Percentiles rank a stretch among this genome's conserved stretches.
Evolutionary conservation across 2,888 invertebrate species (phyloP).

Genomic region (Nephrotoma guestfalica): DNA sequence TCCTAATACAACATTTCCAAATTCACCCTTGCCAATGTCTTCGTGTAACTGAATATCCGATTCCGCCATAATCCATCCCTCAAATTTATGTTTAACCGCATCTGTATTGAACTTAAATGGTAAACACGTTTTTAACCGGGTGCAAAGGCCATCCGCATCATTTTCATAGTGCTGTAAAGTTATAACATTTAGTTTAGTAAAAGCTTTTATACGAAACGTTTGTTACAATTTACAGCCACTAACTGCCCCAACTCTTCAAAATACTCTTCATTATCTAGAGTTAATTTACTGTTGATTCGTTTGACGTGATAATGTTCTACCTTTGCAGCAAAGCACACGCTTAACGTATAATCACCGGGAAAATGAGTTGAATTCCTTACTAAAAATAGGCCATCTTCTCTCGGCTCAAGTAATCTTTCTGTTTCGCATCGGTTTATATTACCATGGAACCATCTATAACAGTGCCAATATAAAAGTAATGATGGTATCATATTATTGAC

Average conservation of each 20-base stretch:
- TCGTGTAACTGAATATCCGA: constrained; percentile 81
- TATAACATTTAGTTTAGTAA: neutral
- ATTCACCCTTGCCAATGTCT: constrained; percentile 96
- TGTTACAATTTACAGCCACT: constrained; percentile 55
- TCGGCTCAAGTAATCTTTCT: constrained; percentile 70
- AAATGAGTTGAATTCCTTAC: constrained; percentile 97
- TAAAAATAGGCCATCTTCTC: constrained; percentile 88
- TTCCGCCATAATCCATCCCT: constrained; percentile 85
- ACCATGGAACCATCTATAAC: constrained; percentile 87
- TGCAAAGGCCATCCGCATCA: constrained; percentile 96
- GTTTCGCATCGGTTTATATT: constrained; percentile 94
- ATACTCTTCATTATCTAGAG: constrained; percentile 96
- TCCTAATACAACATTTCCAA: constrained; percentile 93
- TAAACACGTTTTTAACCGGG: constrained; percentile 75
- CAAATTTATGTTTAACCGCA: constrained; percentile 38
- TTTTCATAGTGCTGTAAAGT: constrained; percentile 68
- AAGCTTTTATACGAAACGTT: neutral
- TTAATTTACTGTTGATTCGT: constrained; percentile 71
- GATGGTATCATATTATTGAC: neutral
- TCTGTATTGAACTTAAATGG: constrained; percentile 66
- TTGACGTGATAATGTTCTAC: constrained; percentile 93
- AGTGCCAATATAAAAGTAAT: neutral
- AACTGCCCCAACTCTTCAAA: constrained; percentile 91
- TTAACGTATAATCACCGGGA: constrained; percentile 96
- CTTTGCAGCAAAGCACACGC: constrained; percentile 84